Evolutionary conservation across 2,888 invertebrate genomes (phyloP).

Genomic region (Siphlonurus alternatus): DNA sequence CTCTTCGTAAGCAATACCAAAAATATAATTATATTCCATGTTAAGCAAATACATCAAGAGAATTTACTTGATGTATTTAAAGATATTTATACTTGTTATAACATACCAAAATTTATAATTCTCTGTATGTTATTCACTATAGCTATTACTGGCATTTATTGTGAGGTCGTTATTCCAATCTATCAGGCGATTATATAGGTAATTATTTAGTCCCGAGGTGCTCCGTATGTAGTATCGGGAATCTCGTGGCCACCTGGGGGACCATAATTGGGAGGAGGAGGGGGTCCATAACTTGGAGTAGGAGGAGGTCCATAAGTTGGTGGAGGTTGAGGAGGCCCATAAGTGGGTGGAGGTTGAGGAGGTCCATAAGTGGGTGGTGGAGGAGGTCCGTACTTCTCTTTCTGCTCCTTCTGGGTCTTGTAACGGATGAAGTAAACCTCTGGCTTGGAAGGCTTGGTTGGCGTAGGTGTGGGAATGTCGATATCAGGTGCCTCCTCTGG

Average conservation of each 20-base stretch:
- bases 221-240: no score
- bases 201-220: no score
- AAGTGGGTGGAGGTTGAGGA: background rate
- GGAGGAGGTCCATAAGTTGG: no score
- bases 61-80: background rate
- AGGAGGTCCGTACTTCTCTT: background rate
- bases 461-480: conserved; percentile 58
- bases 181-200: background rate
- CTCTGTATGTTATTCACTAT: background rate
- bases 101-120: background rate
- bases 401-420: conserved; percentile 42
- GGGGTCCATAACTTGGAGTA: no score
- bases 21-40: no score
- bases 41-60: background rate
- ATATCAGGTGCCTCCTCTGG: conserved; percentile 70
- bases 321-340: background rate
- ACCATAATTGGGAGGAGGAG: no score
- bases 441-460: conserved; percentile 75
- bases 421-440: conserved; percentile 85
- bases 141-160: background rate
- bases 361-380: background rate
- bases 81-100: background rate
- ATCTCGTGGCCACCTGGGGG: no score
- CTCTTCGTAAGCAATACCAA: no score
- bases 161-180: background rate